phyloP scores from a whole-genome alignment of 2,888 invertebrate species.

The Caenorhabditis wallacei region DNA sequence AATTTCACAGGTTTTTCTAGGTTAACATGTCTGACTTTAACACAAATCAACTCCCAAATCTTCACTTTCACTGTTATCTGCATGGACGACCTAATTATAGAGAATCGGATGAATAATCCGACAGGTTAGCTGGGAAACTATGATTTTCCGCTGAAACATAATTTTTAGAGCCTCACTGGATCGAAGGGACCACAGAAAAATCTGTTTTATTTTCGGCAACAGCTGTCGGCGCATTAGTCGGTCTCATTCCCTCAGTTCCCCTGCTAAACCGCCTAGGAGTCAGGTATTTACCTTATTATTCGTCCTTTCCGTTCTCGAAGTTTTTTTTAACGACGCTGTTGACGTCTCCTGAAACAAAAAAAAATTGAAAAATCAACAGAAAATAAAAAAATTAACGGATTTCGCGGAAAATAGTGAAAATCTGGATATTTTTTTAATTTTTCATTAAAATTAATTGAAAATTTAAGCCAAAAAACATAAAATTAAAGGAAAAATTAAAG shows the following conservation, averaged over 20 bases:
- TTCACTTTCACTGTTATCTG: slow-evolving; percentile 66
- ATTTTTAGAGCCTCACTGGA: slow-evolving; percentile 56
- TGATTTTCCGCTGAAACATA: neutral
- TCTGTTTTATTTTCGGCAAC: slow-evolving; percentile 59
- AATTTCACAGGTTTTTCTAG: slow-evolving; percentile 14
- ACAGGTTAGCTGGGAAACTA: slow-evolving; percentile 14
- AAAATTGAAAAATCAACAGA: neutral
- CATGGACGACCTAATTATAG: slow-evolving; percentile 54
- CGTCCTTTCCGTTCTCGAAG: neutral
- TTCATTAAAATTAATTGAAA: too few species aligned
- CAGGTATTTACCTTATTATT: slow-evolving; percentile 31
- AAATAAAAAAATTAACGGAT: neutral
- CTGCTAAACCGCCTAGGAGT: slow-evolving; percentile 48
- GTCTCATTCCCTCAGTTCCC: slow-evolving; percentile 54
- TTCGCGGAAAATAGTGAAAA: neutral
- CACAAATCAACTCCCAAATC: slow-evolving; percentile 58
- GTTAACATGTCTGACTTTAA: slow-evolving; percentile 46
- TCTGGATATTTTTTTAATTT: too few species aligned
- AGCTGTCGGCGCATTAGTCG: slow-evolving; percentile 54
- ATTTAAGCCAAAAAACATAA: neutral
- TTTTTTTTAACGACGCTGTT: slow-evolving; percentile 11
- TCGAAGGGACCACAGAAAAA: slow-evolving; percentile 53
- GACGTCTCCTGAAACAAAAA: slow-evolving; percentile 15
- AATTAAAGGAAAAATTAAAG: neutral
- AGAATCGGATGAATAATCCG: slow-evolving; percentile 27